Conservation (phyloP, 2,888 invertebrate genomes). For the Ypsolopha scabrella region DNA sequence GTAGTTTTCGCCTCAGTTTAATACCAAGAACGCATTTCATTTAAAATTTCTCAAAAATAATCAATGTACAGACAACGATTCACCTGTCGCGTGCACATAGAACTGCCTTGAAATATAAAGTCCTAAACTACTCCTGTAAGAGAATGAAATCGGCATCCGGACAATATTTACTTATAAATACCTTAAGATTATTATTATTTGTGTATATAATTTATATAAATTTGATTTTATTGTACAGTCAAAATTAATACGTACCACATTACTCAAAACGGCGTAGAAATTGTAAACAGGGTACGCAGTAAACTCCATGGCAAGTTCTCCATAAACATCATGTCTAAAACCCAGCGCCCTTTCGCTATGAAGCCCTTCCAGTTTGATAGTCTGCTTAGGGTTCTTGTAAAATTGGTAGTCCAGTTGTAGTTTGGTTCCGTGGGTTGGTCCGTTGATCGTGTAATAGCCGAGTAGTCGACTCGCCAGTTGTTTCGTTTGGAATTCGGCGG, state of each 20-base stretch:
- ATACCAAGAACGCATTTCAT: no score
- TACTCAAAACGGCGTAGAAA: constrained; percentile 73
- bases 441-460: constrained; percentile 76
- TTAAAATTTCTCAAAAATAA: no score
- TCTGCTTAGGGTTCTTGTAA: constrained; percentile 66
- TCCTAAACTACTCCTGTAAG: no score
- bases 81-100: no score
- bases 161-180: no score
- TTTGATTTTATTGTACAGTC: no score
- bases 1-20: no score
- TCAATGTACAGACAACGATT: no score
- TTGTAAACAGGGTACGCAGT: constrained; percentile 83
- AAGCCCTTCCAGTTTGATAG: constrained; percentile 57
- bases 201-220: no score
- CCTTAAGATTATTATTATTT: no score
- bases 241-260: constrained; percentile 67
- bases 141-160: no score
- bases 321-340: constrained; percentile 71
- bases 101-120: no score
- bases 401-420: constrained; percentile 77
- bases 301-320: constrained; percentile 76
- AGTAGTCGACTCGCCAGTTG: constrained; percentile 78
- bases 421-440: constrained; percentile 67
- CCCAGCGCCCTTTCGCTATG: constrained; percentile 69
- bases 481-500: constrained; percentile 82